phyloP scores from a whole-genome alignment of 1,140 invertebrate species.

The Papilio machaon region DNA sequence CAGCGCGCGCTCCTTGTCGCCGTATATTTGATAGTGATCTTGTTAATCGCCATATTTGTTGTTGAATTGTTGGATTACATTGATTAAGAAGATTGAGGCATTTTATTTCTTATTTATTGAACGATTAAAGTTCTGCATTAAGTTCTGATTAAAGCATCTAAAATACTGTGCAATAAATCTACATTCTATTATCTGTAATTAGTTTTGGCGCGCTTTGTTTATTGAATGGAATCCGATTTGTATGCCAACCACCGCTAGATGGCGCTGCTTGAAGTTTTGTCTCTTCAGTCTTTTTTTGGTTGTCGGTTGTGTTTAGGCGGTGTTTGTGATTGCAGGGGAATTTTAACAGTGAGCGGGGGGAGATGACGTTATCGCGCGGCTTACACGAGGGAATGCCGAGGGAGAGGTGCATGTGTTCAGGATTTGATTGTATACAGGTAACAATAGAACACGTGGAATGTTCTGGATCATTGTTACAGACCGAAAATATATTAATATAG shows the following conservation, averaged over 20 bases:
- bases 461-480: neutral
- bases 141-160: no score
- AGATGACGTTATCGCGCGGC: neutral
- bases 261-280: neutral
- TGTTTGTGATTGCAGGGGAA: neutral
- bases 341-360: neutral
- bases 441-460: neutral
- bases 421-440: neutral
- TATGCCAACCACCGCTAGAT: neutral
- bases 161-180: no score
- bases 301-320: neutral
- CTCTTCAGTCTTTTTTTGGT: no score
- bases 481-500: neutral
- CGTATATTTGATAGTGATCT: neutral
- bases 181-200: neutral
- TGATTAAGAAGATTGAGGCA: neutral
- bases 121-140: neutral
- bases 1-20: neutral
- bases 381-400: neutral
- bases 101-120: conserved; percentile 3
- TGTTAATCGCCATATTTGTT: conserved; percentile 21
- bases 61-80: conserved; percentile 28
- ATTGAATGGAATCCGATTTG: neutral
- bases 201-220: neutral
- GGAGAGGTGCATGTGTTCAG: neutral